Base-by-base conservation (phyloP, 2,888 invertebrate genomes). In the Ichneumon xanthorius region DNA sequence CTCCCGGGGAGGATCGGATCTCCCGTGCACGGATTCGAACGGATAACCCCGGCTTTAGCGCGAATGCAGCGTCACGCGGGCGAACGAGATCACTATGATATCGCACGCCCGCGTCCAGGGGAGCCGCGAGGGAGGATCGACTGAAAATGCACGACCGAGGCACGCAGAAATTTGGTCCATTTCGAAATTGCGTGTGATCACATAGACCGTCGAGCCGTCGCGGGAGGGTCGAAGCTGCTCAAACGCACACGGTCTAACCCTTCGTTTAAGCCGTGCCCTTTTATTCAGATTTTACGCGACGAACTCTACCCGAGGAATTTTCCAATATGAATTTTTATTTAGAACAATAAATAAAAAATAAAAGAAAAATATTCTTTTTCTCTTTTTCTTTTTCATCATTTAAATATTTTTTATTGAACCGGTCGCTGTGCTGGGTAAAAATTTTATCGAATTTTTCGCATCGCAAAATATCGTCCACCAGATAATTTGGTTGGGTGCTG, bases 111-210 rank as follows among this genome's bases (percentile, higher is more conserved):
- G n/a, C 37, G 14, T 55, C 61, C 14, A 19, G 55, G n/a, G 45
- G 4, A 22, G 16, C 48, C 14, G 45, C 33, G 40, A 55, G 16
- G 30, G 30, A 30, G n/a, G 26, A 19, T 75, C 61, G 77, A 77
- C 72, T 50, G 67, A 80, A 63, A 82, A 68, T 26, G 58, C n/a
- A 11, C 33, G 4, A 61, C 72, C 75, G 22, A 72, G 9, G 26
- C 40, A 58, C 65, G 61, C 80, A 22, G 26, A 72, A 85, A 82
- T 82, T 76, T 67, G 58, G 50, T 71, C 78, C 80, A 82, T 82
- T 80, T 67, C 4, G 67, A 77, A 82, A 85, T 85, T 77, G 79
- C 61, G 22, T 22, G 67, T 67, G 68, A 85, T 85, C 80, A 68
- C 80, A 75, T 58, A 73, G 77, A 53, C 30, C 14, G 40, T 3